Evolutionary conservation across 1,140 invertebrate species (phyloP).

Genomic region (Apis mellifera): DNA sequence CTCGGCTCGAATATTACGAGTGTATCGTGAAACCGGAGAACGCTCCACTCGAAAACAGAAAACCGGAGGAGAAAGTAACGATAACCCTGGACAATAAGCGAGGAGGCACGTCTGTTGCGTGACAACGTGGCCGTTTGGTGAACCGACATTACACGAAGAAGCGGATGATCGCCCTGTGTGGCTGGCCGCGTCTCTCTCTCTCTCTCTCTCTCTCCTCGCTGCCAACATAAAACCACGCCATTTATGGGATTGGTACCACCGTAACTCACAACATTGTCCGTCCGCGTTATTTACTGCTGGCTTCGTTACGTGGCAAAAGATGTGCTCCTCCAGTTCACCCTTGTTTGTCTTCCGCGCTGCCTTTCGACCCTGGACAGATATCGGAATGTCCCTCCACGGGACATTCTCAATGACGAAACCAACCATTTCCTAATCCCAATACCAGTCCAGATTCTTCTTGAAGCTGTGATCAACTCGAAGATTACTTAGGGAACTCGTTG

Average conservation of each 20-base stretch:
- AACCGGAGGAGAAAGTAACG: conserved; percentile 62
- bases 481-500: too few relatives aligned
- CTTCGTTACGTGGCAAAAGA: conserved; percentile 68
- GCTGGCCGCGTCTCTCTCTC: conserved; percentile 64
- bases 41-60: conserved; percentile 34
- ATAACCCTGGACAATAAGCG: conserved; percentile 49
- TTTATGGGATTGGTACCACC: conserved; percentile 76
- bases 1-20: conserved; percentile 19
- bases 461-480: too few relatives aligned
- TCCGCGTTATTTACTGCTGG: conserved; percentile 75
- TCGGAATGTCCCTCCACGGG: too few relatives aligned
- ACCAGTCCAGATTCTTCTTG: too few relatives aligned
- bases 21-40: background rate
- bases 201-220: conserved; percentile 62
- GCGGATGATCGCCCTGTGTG: conserved; percentile 71
- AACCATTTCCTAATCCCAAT: too few relatives aligned
- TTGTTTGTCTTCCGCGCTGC: background rate
- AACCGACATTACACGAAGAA: conserved; percentile 64
- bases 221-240: conserved; percentile 76
- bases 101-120: conserved; percentile 55
- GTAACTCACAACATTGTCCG: conserved; percentile 79
- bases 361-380: too few relatives aligned
- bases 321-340: background rate
- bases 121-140: conserved; percentile 55
- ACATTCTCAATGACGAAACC: too few relatives aligned